Evolutionary conservation across 2,797 vertebrate genomes (phyloP).

Genomic region (Picus viridis): DNA sequence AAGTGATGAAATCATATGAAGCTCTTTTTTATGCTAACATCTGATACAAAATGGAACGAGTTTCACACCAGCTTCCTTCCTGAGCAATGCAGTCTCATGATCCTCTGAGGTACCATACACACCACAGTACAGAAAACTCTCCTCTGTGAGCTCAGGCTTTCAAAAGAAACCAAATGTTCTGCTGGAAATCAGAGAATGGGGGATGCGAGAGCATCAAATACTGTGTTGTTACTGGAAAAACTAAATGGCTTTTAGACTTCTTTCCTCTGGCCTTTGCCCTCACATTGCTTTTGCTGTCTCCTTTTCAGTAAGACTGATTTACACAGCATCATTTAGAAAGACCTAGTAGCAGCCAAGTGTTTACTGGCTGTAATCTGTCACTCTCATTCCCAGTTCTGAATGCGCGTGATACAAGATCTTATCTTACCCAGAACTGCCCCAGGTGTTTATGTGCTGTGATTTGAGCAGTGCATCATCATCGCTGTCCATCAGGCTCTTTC

Average conservation of each 20-base stretch:
- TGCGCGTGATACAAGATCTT: neutral
- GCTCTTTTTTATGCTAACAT: neutral
- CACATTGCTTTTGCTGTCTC: neutral
- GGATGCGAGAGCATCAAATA: neutral
- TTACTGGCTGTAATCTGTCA: neutral
- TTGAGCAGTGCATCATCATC: conserved; percentile 97
- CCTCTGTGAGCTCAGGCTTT: neutral
- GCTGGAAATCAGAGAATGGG: neutral
- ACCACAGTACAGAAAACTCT: neutral
- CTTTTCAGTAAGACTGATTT: neutral
- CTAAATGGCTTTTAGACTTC: neutral
- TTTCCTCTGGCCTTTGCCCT: neutral
- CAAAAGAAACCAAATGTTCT: neutral
- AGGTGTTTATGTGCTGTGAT: conserved; percentile 97
- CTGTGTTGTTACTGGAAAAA: neutral
- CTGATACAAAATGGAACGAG: neutral
- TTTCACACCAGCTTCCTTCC: neutral
- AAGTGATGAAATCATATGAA: neutral
- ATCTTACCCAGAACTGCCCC: conserved; percentile 96
- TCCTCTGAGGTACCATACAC: neutral
- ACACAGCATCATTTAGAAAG: neutral
- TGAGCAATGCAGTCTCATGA: neutral
- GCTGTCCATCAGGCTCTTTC: conserved; percentile 94
- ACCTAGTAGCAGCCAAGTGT: neutral
- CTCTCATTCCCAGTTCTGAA: neutral